A percentile compares a stretch with the other conserved stretches of the same genome.
Evolutionary conservation across 2,888 invertebrate species (phyloP).

Genomic region (Nematopogon swammerdamellus): DNA sequence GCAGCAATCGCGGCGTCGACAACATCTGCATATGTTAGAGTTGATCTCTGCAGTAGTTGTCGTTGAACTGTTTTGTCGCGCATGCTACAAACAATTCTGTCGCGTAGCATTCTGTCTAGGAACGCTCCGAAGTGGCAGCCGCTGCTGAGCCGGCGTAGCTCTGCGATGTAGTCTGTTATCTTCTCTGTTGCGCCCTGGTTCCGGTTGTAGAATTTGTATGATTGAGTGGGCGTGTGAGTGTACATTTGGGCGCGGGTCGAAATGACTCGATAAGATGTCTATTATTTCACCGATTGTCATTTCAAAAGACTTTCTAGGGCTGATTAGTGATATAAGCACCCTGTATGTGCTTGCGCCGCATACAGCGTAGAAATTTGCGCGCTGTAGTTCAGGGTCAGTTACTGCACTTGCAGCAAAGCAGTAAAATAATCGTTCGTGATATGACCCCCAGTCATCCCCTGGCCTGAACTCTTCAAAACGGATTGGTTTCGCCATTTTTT

Average conservation of each 20-base stretch:
- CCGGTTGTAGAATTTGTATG: neutral
- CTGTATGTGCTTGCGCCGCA: neutral
- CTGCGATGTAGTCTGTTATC: neutral
- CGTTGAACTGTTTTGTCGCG: neutral
- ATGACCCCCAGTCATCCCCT: neutral
- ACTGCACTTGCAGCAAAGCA: neutral
- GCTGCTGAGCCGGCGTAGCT: neutral
- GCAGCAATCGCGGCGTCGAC: neutral
- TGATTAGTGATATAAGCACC: neutral
- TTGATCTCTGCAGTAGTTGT: neutral
- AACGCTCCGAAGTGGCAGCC: neutral
- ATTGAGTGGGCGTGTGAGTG: neutral
- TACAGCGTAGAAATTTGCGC: neutral
- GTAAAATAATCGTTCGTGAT: neutral
- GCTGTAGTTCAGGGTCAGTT: neutral
- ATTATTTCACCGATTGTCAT: neutral
- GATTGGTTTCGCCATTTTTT: neutral
- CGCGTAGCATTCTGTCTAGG: neutral
- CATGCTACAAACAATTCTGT: neutral
- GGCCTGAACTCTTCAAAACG: neutral
- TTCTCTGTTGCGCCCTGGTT: neutral
- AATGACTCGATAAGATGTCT: neutral
- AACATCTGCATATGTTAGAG: neutral
- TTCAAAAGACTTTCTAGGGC: neutral
- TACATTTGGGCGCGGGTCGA: neutral